Conservation (phyloP, 1,140 invertebrate genomes). For the Drosophila pandora region DNA sequence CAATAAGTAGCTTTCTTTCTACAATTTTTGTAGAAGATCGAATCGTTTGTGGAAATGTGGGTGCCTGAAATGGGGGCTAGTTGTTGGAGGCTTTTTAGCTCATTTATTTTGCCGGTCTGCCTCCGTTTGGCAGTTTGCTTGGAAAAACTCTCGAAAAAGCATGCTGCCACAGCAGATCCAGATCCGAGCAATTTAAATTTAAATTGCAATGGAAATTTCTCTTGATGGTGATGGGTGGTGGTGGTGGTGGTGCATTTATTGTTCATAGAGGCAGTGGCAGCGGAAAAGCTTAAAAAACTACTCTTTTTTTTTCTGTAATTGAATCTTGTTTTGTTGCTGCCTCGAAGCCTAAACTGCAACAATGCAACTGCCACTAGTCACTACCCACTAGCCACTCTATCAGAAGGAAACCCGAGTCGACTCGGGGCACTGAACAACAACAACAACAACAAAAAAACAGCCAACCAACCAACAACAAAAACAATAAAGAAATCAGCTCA, state of each 20-base stretch:
- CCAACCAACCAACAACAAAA: too few relatives aligned
- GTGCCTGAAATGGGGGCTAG: background rate
- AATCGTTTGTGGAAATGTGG: constrained; percentile 7
- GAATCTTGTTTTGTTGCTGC: constrained; percentile 20
- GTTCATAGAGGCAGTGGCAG: constrained; percentile 17
- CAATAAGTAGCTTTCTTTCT: too few relatives aligned
- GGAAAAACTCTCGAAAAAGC: constrained; percentile 66
- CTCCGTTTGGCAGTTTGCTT: constrained; percentile 29
- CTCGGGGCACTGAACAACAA: constrained; percentile 15
- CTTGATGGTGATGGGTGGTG: constrained; percentile 23
- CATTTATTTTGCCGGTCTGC: constrained; percentile 41
- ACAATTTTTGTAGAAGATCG: background rate
- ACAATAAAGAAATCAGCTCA: background rate
- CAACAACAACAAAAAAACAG: constrained; percentile 8
- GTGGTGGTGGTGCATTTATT: constrained; percentile 23
- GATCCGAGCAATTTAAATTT: constrained; percentile 78
- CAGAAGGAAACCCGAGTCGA: constrained; percentile 8
- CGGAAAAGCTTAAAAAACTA: constrained; percentile 8
- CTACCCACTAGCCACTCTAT: constrained; percentile 1
- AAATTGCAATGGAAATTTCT: constrained; percentile 73
- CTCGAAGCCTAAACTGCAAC: background rate
- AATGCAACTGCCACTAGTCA: constrained; percentile 9
- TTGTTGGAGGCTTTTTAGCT: constrained; percentile 44
- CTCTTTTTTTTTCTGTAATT: constrained; percentile 32
- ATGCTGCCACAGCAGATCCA: constrained; percentile 71